Percentiles rank a stretch among this genome's conserved stretches.
Conservation (phyloP, 1,140 invertebrate genomes). For the Heliconius hermathena region DNA sequence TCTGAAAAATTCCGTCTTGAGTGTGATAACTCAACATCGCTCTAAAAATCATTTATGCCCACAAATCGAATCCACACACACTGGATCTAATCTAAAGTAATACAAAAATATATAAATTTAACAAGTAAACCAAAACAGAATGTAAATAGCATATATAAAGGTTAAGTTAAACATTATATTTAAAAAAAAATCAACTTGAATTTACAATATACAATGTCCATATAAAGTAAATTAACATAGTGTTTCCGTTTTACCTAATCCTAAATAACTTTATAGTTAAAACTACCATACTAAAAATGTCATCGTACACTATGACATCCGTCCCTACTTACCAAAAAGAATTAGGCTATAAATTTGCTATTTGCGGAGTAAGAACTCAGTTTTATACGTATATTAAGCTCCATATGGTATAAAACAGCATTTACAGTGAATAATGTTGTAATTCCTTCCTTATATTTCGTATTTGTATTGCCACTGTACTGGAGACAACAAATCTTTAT, state of each 20-base stretch:
- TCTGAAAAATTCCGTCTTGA: background rate
- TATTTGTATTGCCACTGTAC: background rate
- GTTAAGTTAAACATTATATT: background rate
- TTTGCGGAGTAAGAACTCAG: constrained; percentile 30
- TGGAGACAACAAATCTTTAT: constrained; percentile 2
- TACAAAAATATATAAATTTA: too few species aligned
- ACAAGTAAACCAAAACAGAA: background rate
- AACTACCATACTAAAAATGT: background rate
- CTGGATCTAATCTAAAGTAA: too few species aligned
- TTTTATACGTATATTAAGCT: constrained; percentile 37
- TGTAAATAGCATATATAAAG: background rate
- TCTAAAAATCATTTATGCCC: too few species aligned
- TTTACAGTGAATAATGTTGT: constrained; percentile 30
- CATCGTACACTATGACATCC: constrained; percentile 11
- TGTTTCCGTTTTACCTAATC: background rate
- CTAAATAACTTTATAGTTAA: background rate
- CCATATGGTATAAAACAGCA: constrained; percentile 31
- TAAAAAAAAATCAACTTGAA: background rate
- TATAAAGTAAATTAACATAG: background rate
- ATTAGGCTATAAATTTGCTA: constrained; percentile 32
- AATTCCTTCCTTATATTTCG: background rate
- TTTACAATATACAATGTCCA: background rate
- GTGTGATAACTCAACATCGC: too few species aligned
- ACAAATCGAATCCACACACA: too few species aligned
- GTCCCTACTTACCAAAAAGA: constrained; percentile 27